Evolutionary conservation across 2,113 vertebrate species (phyloP), one percentile per base, ranked within the genome.

Genomic region (chimpanzee (Pan troglodytes)): DNA sequence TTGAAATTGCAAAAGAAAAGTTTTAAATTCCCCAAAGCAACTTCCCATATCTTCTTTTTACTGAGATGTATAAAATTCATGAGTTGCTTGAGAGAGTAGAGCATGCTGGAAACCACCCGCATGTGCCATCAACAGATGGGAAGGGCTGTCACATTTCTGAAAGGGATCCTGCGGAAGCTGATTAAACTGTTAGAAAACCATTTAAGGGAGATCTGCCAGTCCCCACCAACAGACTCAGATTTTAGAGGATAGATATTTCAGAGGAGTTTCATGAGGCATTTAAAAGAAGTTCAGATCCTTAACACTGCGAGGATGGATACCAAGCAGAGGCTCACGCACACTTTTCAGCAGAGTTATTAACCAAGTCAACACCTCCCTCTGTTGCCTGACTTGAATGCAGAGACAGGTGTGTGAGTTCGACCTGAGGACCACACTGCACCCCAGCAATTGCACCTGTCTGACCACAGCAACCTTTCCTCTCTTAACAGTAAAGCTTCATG

Each of bases 391-490:
- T 18, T 2, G 14, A 57, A 35, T 2, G 30, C 8, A 1, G 11
- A 45, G 61, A 6, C 59, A 23, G 12, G 18, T 6, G 16, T 6
- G 50, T 8, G 3, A 83, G 16, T 16, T 25, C 9, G 18, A 57
- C 43, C 0, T 9, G 22, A 72, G 52, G 5, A 20, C 55, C 0
- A 0, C 22, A 4, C 8, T 1, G 45, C 2, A 1, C 18, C 57
- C 8, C 5, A 12, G 92, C 81, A 91, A 7, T 67, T 59, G 12
- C 25, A 20, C 45, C 73, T 23, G 50, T 1, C 55, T 7, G 6
- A 87, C 12, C 73, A 61, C 10, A 73, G 70, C 0, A 95, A 17
- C 45, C 68, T 80, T 40, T 83, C 30, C 40, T 52, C 43, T 57
- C 70, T 80, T 80, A 40, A 43, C 0, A 79, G 45, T 7, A 38